phyloP scores from a whole-genome alignment of 2,888 invertebrate genomes.

The Heteromyza rotundicornis region DNA sequence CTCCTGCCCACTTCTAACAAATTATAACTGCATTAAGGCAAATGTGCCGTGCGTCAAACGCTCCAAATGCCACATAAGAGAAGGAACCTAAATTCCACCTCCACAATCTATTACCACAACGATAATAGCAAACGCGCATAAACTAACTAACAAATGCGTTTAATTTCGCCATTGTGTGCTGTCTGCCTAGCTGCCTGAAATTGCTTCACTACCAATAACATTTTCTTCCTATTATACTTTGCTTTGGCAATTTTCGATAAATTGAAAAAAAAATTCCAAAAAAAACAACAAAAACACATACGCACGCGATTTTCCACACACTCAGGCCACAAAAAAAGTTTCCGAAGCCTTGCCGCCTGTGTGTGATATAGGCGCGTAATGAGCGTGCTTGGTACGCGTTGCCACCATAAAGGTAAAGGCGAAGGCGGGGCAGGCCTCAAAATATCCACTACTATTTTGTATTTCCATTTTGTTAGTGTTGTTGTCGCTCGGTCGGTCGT shows the following conservation, averaged over 20 bases:
- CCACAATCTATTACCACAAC: too few species aligned
- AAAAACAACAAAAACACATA: not conserved
- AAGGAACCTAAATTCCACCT: too few species aligned
- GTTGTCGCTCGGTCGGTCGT: too few species aligned
- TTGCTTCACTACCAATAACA: not conserved
- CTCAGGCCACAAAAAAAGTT: constrained; percentile 18
- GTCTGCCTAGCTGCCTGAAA: not conserved
- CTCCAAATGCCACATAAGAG: too few species aligned
- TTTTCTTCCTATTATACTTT: not conserved
- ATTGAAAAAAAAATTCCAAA: constrained; percentile 5
- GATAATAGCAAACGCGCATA: too few species aligned
- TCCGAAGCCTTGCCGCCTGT: constrained; percentile 10
- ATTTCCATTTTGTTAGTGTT: too few species aligned
- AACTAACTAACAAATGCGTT: too few species aligned
- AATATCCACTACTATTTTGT: not conserved
- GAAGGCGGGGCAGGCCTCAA: too few species aligned
- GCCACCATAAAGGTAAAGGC: constrained; percentile 32
- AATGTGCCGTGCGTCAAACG: not conserved
- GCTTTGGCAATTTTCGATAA: constrained; percentile 18
- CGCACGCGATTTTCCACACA: constrained; percentile 43
- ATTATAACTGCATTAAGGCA: not conserved
- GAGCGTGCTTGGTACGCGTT: constrained; percentile 44
- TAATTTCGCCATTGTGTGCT: not conserved
- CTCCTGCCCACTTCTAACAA: too few species aligned
- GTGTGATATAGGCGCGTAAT: constrained; percentile 9